Base-by-base conservation (phyloP, 2,113 vertebrate species). In the Amphiprion ocellaris region DNA sequence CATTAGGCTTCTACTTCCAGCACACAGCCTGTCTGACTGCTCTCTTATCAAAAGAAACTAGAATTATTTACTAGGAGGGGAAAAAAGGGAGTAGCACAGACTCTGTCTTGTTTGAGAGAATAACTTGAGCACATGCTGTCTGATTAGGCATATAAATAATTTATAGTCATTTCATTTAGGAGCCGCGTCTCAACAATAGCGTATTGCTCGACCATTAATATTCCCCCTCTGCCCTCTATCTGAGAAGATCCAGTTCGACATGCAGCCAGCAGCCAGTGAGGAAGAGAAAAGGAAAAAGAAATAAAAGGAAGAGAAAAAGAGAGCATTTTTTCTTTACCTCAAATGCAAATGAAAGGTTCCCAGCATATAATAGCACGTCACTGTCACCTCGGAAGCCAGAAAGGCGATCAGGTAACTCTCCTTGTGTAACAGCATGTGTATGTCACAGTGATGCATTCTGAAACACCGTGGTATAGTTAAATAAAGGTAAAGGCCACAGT, bases 131-230 rank as follows among this genome's bases (percentile, higher is more conserved):
- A 65, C 59, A 80, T 79, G 77, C 69, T 54, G 53, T 90, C 84
- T 90, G 88, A 91, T 92, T 92, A 88, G 80, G 83, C 89, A 77
- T 86, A 90, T 89, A 91, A 91, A 94, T 93, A 88, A 93, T 94
- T 92, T 87, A 90, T 89, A 80, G 88, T 75, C 19, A 15, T 88
- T 88, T 90, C 78, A 87, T 91, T 91, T 86, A 86, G 79, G 76
- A 82, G 76, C 88, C 70, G 73, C 63, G 60, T 85, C 78, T 87
- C 87, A 92, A 90, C 80, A 82, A 90, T 78, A 77, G 87, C 85
- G 83, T 79, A 85, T 90, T 68, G 83, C 86, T 83, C 69, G 79
- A 90, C 94, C 94, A 94, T 95, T 94, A 95, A 92, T 91, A 90
- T 89, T 90, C 85, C 81, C 90, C 85, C 84, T 91, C 81, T 91